These are phyloP conservation scores for Pogonomyrmex californicus DNA, from an alignment of 1,140 invertebrate species.

Conservation along the genomic window DNA sequence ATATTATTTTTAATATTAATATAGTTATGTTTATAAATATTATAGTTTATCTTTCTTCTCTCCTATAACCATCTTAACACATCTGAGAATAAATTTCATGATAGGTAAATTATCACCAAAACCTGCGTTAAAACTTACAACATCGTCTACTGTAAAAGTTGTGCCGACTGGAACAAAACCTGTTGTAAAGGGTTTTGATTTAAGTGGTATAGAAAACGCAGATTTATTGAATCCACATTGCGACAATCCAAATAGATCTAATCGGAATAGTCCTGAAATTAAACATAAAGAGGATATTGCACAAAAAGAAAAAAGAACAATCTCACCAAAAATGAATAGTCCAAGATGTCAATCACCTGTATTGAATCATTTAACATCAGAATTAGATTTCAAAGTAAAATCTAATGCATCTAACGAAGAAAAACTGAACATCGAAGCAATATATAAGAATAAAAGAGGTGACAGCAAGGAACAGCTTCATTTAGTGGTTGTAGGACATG, in stretches of 20 bases:
- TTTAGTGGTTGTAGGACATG: constrained; percentile 99
- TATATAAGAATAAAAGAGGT: constrained; percentile 92
- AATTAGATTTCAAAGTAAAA: constrained; percentile 83
- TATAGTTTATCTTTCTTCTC: background rate
- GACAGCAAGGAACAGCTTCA: constrained; percentile 95
- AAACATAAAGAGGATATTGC: constrained; percentile 72
- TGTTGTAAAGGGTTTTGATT: constrained; percentile 80
- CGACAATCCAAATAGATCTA: constrained; percentile 78
- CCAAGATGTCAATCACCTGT: constrained; percentile 89
- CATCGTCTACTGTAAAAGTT: constrained; percentile 80
- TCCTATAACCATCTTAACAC: background rate
- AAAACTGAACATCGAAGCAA: constrained; percentile 86
- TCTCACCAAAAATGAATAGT: constrained; percentile 78
- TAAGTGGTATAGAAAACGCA: constrained; percentile 76
- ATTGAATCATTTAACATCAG: constrained; percentile 87
- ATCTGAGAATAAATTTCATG: constrained; percentile 68
- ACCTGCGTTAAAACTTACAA: constrained; percentile 75
- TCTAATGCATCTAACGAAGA: constrained; percentile 87
- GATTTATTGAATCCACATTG: constrained; percentile 79
- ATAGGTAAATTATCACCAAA: constrained; percentile 80
- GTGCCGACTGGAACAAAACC: constrained; percentile 78
- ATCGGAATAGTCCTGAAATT: constrained; percentile 79
- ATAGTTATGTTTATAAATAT: constrained; percentile 16
- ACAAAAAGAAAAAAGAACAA: constrained; percentile 74
- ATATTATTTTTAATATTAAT: background rate